phyloP scores from a whole-genome alignment of 1,140 invertebrate genomes.

The Ladona fulva region DNA sequence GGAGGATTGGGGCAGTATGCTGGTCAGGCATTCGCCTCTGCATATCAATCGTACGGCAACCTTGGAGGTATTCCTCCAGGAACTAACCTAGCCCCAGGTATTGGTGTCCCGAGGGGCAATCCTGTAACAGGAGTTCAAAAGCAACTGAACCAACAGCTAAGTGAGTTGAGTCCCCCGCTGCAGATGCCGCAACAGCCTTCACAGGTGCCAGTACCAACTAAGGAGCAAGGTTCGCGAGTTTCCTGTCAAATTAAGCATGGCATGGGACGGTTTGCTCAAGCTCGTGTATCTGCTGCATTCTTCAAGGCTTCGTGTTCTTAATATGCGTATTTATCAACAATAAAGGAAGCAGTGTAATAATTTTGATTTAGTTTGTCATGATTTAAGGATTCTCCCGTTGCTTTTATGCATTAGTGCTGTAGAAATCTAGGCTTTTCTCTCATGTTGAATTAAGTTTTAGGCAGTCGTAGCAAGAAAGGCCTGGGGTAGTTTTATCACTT shows the following conservation, averaged over 20 bases:
- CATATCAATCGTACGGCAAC: constrained; percentile 33
- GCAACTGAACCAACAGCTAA: constrained; percentile 51
- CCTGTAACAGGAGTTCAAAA: constrained; percentile 36
- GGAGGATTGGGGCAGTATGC: constrained; percentile 38
- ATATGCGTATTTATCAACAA: too few relatives aligned
- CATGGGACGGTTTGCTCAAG: neutral
- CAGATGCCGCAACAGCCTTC: constrained; percentile 30
- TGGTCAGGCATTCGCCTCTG: constrained; percentile 23
- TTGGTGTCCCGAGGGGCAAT: constrained; percentile 41
- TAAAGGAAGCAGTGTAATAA: too few relatives aligned
- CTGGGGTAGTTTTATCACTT: too few relatives aligned
- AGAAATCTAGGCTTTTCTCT: too few relatives aligned
- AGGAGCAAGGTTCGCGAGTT: constrained; percentile 28
- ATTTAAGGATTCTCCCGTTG: too few relatives aligned
- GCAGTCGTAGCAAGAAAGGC: too few relatives aligned
- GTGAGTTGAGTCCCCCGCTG: constrained; percentile 51
- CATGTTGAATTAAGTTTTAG: too few relatives aligned
- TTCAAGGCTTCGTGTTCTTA: too few relatives aligned
- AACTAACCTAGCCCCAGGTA: constrained; percentile 47
- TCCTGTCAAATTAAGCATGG: neutral
- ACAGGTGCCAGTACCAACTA: constrained; percentile 31
- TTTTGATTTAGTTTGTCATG: too few relatives aligned
- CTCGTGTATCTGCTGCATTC: neutral
- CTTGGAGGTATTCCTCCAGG: constrained; percentile 34
- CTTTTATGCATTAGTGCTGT: too few relatives aligned